These are phyloP conservation scores for Hippocampus abdominalis DNA, from an alignment of 2,113 vertebrate species.

Conservation along the genomic window DNA sequence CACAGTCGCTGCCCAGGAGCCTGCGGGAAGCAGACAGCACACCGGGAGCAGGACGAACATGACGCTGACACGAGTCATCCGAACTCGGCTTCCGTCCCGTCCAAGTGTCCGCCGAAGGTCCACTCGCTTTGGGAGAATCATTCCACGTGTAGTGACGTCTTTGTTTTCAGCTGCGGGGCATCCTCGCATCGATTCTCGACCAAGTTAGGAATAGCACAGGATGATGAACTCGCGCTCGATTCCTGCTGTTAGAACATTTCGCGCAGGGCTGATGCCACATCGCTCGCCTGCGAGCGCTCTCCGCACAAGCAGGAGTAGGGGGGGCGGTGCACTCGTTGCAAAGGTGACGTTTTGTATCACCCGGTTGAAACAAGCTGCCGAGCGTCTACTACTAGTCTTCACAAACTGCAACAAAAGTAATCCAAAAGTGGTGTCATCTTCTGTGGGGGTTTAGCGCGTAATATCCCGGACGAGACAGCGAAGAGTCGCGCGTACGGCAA, in stretches of 20 bases:
- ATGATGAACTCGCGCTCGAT: not conserved
- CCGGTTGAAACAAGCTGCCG: no score
- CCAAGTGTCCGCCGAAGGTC: constrained; percentile 6
- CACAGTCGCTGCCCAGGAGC: constrained; percentile 47
- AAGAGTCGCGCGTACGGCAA: constrained; percentile 12
- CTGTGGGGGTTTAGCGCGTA: not conserved
- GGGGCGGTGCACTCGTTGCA: constrained; percentile 23
- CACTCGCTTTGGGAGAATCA: constrained; percentile 22
- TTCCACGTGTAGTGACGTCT: constrained; percentile 20
- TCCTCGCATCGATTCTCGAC: constrained; percentile 19
- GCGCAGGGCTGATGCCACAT: not conserved
- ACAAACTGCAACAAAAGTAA: constrained; percentile 43
- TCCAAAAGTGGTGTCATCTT: constrained; percentile 38
- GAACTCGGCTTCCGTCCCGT: constrained; percentile 19
- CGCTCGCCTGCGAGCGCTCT: constrained; percentile 21
- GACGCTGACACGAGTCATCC: constrained; percentile 20
- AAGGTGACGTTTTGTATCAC: not conserved
- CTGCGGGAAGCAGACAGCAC: constrained; percentile 33
- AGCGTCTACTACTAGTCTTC: no score
- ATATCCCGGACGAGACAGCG: constrained; percentile 16
- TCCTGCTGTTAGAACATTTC: not conserved
- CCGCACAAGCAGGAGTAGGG: constrained; percentile 42
- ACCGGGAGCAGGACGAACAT: constrained; percentile 30
- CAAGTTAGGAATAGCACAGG: not conserved
- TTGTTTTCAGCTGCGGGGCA: constrained; percentile 49